Base-by-base conservation (phyloP, 2,888 invertebrate species). In the Sturmia bella region DNA sequence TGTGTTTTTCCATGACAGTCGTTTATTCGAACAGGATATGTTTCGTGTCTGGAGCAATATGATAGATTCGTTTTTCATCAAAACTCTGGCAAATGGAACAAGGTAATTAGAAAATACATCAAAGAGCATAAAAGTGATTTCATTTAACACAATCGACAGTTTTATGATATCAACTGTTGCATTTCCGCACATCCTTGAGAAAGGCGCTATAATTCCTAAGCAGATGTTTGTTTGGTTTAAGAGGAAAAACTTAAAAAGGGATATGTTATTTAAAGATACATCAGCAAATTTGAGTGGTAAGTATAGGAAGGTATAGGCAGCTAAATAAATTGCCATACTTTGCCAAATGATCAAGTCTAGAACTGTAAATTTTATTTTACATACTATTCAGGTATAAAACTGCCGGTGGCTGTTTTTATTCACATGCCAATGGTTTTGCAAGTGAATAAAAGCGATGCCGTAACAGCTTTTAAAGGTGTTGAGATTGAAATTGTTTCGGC, bases 31-130 rank as follows among this genome's bases (percentile, higher is more conserved):
- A 64, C 92, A 92, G 83, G 92, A 94, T 5, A 91, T 95, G 81
- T 93, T 94, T 86, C 95, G 94, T 86, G 89, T 96, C 13, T 96
- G 96, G 96, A 95, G 94, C 81, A 92, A 95, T 81, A 93, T 96
- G 59, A 93, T 96, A 17, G 95, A 95, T 85, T 94, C 95, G 0
- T 89, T 96, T 7, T 96, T 96, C 84, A 91, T 96, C 13, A 92
- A 93, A 21, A 79, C 83, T 0, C 11, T 70, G 52, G 90, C 84
- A 84, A 89, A 63, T 84, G 39, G 63, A 50, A 68, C 32, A 7
- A 57, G 70, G 74, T 74, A 68, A 27, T 39, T 12, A 2, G 11
- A 7, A 13, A 32, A 24, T 13, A 11, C 17, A 5, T 24, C 50
- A 13, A 17, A 45, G 19, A 3, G 32, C n/a, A 1, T 11, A 11